Evolutionary conservation across 2,113 vertebrate species (phyloP), one percentile per base, ranked within the genome.

Genomic region (Cranoglanis bouderius): DNA sequence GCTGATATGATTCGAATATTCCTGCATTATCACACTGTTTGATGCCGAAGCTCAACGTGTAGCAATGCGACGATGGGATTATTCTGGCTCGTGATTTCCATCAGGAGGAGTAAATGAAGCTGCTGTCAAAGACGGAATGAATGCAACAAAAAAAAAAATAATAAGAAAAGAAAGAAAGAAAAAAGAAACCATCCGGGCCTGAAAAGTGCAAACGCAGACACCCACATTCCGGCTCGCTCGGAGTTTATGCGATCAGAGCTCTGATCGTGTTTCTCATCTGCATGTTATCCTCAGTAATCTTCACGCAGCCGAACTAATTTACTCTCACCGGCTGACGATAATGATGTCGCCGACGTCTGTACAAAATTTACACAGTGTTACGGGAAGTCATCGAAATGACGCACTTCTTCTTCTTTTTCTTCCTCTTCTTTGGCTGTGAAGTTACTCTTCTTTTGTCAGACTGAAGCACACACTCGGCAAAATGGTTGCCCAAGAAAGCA

Each of bases 211-310:
- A 61, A 61, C 55, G 35, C 55, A 61, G 55, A 83, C 81, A 26
- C 16, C 55, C n/a, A 29, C 55, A 21, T 16, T 83, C 21, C 9
- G 24, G 1, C 19, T 57, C 9, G 53, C 55, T 61, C 24, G 0
- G 81, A 83, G 81, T 83, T 83, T 83, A 40, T 43, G 16, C 21
- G 21, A 77, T 26, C 40, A 24, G 80, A 38, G 32, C 80, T 59
- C 51, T 6, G 53, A 59, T 82, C 55, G 14, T 40, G 53, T 82
- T 82, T 59, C 51, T 26, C 51, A 26, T 40, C 75, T 78, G 75
- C 12, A 6, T 29, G 35, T 83, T 83, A 61, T 83, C 81, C 81
- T 83, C 81, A 43, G 81, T 83, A 83, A 83, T 83, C 81, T 83
- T 43, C 21, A 83, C 81, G 2, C 55, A 61, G 55, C 81, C 13